These are phyloP conservation scores for Rhimphoctona megacephalus DNA, from an alignment of 2,888 invertebrate genomes.

Conservation along the genomic window DNA sequence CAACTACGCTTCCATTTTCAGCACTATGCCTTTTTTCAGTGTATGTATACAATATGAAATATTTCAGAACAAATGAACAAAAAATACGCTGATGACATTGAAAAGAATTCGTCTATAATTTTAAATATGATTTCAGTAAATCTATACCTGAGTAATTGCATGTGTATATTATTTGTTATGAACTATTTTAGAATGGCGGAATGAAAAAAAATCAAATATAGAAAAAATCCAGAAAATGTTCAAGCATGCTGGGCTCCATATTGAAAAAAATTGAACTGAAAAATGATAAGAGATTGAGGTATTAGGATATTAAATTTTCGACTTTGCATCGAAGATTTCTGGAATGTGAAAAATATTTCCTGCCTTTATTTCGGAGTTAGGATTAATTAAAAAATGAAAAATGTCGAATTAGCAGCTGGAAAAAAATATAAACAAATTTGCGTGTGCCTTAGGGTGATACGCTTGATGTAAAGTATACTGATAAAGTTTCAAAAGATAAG, in stretches of 20 bases:
- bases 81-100: neutral
- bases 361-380: no score
- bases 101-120: neutral
- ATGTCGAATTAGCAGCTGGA: neutral
- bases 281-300: neutral
- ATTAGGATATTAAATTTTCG: neutral
- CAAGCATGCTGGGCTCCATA: neutral
- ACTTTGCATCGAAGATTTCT: neutral
- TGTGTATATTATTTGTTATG: neutral
- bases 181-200: neutral
- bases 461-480: neutral
- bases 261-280: neutral
- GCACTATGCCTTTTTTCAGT: no score
- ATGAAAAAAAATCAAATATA: neutral
- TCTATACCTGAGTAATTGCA: no score
- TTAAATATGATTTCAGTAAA: constrained; percentile 9
- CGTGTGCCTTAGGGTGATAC: neutral
- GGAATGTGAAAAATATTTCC: no score
- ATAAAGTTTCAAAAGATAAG: neutral
- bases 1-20: no score
- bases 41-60: constrained; percentile 24
- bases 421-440: neutral
- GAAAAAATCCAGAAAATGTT: neutral
- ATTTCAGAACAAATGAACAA: neutral
- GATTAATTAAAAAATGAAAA: no score